Evolutionary conservation across 2,797 vertebrate species (phyloP), one percentile per base, ranked within the genome.

Genomic region (Parauchenoglanis punctatus): DNA sequence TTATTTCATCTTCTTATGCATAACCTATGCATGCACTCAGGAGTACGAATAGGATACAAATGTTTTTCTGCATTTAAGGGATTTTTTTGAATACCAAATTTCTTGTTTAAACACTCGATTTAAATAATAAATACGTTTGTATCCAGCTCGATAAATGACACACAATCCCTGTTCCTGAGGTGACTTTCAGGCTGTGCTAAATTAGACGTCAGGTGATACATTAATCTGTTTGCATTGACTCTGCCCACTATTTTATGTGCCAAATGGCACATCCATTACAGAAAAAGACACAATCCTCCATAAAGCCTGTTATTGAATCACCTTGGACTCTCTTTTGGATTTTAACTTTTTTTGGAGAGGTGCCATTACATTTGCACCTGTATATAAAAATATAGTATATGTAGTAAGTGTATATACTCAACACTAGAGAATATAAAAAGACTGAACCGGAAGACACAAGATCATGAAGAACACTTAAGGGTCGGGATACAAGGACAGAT

Each of bases 361-460:
- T 70, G 67, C 67, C 31, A 70, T 40, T 72, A 40, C 7, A 72
- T 40, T 72, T 8, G 18, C 68, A 72, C 68, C 18, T 40, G 4
- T 49, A 49, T 18, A 31, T 20, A 20, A 17, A 23, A 35, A 68
- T 6, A 2, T 31, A 81, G 13, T 46, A 81, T 25, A 87, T 35
- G 35, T 35, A 35, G 35, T 52, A 81, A 40, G 77, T 86, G 77
- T 86, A 81, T 81, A 72, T 81, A 73, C 61, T 81, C 54, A 58
- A 25, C 15, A 7, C 17, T 59, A n/a, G 13, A 31, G 77, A 72
- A 59, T 81, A 86, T 81, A 86, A 78, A 81, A 54, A 81, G 76
- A 58, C 31, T 12, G 59, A 81, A 54, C 52, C 72, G 63, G 0
- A 61, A 3, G 25, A n/a, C 23, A n/a, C 61, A 63, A 17, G 3